These are phyloP conservation scores for Notechis scutatus DNA, from an alignment of 2,113 vertebrate species.

Conservation along the genomic window DNA sequence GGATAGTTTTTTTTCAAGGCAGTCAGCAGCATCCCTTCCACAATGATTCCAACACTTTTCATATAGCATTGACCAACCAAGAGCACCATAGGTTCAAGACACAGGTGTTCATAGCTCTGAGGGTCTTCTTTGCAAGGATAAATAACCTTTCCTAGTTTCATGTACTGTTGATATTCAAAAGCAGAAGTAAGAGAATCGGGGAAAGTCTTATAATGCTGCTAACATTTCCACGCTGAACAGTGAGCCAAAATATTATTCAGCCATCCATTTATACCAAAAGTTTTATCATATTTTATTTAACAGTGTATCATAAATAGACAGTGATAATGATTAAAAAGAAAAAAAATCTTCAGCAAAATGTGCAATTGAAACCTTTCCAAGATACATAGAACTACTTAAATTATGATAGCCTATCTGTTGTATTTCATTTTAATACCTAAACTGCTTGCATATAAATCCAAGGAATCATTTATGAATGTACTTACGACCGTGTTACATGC, in stretches of 20 bases:
- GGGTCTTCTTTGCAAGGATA: background rate
- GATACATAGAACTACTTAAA: background rate
- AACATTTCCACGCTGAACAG: background rate
- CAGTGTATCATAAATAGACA: background rate
- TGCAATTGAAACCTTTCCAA: background rate
- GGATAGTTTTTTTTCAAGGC: background rate
- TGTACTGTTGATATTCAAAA: background rate
- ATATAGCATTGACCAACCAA: background rate
- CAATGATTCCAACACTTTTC: background rate
- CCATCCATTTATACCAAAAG: background rate
- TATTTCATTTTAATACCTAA: constrained; percentile 10
- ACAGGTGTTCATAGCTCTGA: background rate
- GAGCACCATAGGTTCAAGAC: background rate
- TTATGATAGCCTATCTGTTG: background rate
- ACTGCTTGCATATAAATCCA: background rate
- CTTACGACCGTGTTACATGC: background rate
- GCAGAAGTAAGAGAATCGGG: background rate
- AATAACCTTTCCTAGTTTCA: background rate
- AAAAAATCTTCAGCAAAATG: background rate
- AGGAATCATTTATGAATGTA: background rate
- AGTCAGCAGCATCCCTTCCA: background rate
- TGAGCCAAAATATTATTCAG: background rate
- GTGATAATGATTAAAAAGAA: background rate
- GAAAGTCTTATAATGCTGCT: background rate
- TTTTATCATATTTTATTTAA: constrained; percentile 3